Base-by-base conservation (phyloP, 2,797 vertebrate species). In the Xiphorhynchus erythropygius region DNA sequence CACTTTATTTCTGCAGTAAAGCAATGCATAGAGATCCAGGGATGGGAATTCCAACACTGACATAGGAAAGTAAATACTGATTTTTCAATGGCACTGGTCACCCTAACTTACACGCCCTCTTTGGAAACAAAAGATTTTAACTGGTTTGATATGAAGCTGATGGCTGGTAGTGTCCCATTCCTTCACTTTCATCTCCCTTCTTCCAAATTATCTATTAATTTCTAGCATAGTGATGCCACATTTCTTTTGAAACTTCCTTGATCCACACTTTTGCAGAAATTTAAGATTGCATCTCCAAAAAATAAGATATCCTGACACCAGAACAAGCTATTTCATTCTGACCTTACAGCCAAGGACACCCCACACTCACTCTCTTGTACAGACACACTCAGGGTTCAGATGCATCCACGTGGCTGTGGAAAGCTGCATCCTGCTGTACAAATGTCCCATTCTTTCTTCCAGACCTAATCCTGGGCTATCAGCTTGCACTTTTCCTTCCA, bases 291-390 rank as follows among this genome's bases (percentile, higher is more conserved):
- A 19, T 6, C 33, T 84, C 37, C 23, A n/a, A 53, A 78, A 60
- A 37, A 27, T 4, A 3, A 2, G 5, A 18, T 41, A 5, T 4
- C 4, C 13, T 14, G 18, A 5, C 4, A 1, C 5, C 49, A 30
- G 69, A 62, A n/a, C 10, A 41, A 64, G 42, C 15, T 39, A 9
- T 5, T 50, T n/a, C 0, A 10, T 42, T 81, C 28, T 77, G 60
- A 33, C 11, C 63, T 68, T 18, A 28, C 47, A 63, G 13, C 3
- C 33, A n/a, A 4, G 3, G 11, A 27, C 13, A n/a, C 3, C 13
- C 13, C 37, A 3, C 12, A 5, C 11, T 3, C 18, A 6, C 18
- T 0, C 1, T 7, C 28, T 46, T 25, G 9, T 17, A 8, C 17
- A 7, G 8, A 35, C 4, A 0, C 2, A 1, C 25, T 10, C 11